A percentile compares a stretch with the other conserved stretches of the same genome.
Evolutionary conservation across 2,113 vertebrate species (phyloP).

Genomic region (Ploceus nigricollis): DNA sequence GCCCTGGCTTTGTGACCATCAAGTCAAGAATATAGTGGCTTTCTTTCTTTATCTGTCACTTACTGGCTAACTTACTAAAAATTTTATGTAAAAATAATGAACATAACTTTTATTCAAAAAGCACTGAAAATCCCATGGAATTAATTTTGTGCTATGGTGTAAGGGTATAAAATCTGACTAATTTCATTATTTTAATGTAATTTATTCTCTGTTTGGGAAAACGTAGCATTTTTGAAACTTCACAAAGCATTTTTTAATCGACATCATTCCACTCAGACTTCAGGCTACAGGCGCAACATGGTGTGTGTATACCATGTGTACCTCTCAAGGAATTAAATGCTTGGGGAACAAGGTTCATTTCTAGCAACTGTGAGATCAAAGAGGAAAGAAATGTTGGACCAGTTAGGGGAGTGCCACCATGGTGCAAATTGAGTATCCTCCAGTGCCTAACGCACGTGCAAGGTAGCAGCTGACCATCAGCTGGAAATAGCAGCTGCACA

Average conservation of each 20-base stretch:
- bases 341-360: background rate
- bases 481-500: background rate
- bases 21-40: background rate
- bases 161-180: background rate
- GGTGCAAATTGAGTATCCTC: background rate
- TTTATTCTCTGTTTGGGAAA: background rate
- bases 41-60: background rate
- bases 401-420: background rate
- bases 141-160: background rate
- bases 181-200: background rate
- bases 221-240: background rate
- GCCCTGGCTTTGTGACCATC: background rate
- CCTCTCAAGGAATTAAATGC: background rate
- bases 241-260: background rate
- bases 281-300: background rate
- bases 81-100: background rate
- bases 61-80: background rate
- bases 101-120: background rate
- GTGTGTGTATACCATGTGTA: background rate
- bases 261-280: background rate
- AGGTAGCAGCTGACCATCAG: background rate
- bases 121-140: background rate
- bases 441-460: rapidly evolving
- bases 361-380: background rate
- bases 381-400: background rate